Conservation (phyloP, 2,113 vertebrate species). For the Pyxicephalus adspersus region DNA sequence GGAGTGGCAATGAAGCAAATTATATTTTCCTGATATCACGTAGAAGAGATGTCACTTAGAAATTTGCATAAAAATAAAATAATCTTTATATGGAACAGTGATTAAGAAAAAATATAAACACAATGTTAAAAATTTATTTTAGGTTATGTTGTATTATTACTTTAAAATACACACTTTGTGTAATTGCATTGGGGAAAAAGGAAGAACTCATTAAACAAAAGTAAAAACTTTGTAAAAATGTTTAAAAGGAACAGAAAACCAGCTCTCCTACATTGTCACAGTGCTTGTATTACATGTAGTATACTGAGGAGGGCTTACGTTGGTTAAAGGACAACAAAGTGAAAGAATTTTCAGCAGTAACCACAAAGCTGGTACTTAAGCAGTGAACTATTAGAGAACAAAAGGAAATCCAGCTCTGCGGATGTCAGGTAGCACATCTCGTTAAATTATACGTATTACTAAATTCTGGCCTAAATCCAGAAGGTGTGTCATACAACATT, state of each 20-base stretch:
- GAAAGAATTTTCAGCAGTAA: not conserved
- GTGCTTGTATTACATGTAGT: constrained; percentile 1
- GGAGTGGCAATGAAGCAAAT: too few relatives aligned
- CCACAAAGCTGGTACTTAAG: not conserved
- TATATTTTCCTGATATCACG: too few relatives aligned
- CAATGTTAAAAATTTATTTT: too few relatives aligned
- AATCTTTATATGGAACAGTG: too few relatives aligned
- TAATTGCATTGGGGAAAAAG: too few relatives aligned
- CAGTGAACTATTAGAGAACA: constrained; percentile 4
- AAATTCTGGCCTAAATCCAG: constrained; percentile 60
- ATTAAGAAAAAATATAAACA: too few relatives aligned
- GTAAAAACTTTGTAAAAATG: not conserved
- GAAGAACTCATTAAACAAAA: not conserved
- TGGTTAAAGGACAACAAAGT: not conserved
- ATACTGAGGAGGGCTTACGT: not conserved
- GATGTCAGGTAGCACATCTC: constrained; percentile 18
- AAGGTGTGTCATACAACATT: constrained; percentile 61
- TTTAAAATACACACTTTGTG: too few relatives aligned
- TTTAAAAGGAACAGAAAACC: not conserved
- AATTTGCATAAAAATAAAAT: too few relatives aligned
- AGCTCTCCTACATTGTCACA: constrained; percentile 15
- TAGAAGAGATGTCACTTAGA: too few relatives aligned
- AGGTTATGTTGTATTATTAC: too few relatives aligned
- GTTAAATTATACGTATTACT: not conserved
- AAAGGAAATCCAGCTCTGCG: constrained; percentile 31